Evolutionary conservation across 53 echinoderm and acorn worm genomes (phyloP).

Genomic region (Pentamera pediparva): DNA sequence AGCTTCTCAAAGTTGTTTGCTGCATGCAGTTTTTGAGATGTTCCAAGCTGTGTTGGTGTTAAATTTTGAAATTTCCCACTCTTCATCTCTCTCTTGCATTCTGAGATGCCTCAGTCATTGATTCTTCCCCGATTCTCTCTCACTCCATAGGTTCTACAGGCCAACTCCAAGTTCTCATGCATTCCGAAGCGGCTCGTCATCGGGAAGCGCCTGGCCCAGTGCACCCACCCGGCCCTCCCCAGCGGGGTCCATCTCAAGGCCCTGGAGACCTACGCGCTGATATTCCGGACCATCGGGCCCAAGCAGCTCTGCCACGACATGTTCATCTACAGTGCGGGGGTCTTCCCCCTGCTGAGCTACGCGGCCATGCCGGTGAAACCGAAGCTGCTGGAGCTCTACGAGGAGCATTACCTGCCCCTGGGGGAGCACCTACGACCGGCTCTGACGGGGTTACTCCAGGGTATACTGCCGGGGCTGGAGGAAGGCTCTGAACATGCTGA

Average conservation of each 20-base stretch:
- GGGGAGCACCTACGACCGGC: conserved; percentile 92
- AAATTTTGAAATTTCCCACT: too few relatives aligned
- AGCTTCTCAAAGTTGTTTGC: not conserved
- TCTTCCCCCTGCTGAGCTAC: conserved; percentile 89
- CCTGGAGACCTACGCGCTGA: conserved; percentile 89
- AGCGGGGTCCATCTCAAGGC: conserved; percentile 99
- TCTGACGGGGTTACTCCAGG: conserved; percentile 84
- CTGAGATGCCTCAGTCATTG: too few relatives aligned
- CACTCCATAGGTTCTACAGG: conserved; percentile 68
- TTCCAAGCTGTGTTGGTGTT: too few relatives aligned
- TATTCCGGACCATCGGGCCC: conserved; percentile 86
- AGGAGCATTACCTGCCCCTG: conserved; percentile 92
- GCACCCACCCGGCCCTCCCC: conserved; percentile 96
- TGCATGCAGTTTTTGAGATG: too few relatives aligned
- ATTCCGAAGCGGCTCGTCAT: conserved; percentile 94
- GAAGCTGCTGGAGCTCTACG: conserved; percentile 75
- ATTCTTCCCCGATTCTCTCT: not conserved
- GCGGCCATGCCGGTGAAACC: conserved; percentile 98
- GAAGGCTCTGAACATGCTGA: conserved; percentile 91
- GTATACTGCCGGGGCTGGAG: conserved; percentile 88
- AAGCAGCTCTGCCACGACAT: conserved; percentile 92
- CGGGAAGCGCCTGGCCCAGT: conserved; percentile 95
- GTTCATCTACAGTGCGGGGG: conserved; percentile 98
- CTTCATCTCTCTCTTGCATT: too few relatives aligned
- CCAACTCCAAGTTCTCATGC: conserved; percentile 74